Percentiles rank a stretch among this genome's conserved stretches.
phyloP scores from a whole-genome alignment of 2,888 invertebrate genomes.

The Acleris holmiana region DNA sequence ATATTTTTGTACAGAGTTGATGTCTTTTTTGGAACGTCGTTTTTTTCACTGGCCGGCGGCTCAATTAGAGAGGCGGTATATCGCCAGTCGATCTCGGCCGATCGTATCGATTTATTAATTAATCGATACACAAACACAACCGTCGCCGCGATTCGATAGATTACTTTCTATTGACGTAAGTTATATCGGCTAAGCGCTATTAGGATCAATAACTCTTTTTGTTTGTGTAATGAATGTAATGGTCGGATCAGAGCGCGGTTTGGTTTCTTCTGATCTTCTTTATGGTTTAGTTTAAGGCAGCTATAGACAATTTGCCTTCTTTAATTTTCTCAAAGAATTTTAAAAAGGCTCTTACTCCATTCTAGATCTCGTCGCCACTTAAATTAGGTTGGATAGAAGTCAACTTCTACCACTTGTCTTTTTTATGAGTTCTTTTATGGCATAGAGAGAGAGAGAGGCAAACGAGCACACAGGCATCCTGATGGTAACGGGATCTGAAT shows the following conservation, averaged over 20 bases:
- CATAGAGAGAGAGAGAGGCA: too few relatives aligned
- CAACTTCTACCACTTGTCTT: too few relatives aligned
- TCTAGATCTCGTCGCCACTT: too few relatives aligned
- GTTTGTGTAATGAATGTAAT: slow-evolving; percentile 26
- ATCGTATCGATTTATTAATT: slow-evolving; percentile 82
- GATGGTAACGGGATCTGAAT: too few relatives aligned
- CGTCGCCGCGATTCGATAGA: slow-evolving; percentile 75
- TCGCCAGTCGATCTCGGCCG: slow-evolving; percentile 74
- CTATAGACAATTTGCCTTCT: too few relatives aligned
- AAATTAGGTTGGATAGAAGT: too few relatives aligned
- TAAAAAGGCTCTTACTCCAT: too few relatives aligned
- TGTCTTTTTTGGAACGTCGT: slow-evolving; percentile 11
- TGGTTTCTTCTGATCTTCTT: not conserved
- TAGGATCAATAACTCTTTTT: slow-evolving; percentile 40
- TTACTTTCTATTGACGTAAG: slow-evolving; percentile 44
- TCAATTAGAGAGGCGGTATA: slow-evolving; percentile 82
- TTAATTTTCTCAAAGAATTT: too few relatives aligned
- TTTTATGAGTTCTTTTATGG: too few relatives aligned
- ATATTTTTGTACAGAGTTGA: not conserved
- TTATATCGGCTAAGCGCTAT: slow-evolving; percentile 44
- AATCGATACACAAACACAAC: slow-evolving; percentile 84
- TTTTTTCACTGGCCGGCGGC: slow-evolving; percentile 72
- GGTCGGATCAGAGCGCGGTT: slow-evolving; percentile 1
- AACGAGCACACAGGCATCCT: too few relatives aligned
- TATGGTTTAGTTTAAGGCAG: too few relatives aligned